Evolutionary conservation across 2,113 vertebrate genomes (phyloP).

Genomic region (Aplodontia rufa): DNA sequence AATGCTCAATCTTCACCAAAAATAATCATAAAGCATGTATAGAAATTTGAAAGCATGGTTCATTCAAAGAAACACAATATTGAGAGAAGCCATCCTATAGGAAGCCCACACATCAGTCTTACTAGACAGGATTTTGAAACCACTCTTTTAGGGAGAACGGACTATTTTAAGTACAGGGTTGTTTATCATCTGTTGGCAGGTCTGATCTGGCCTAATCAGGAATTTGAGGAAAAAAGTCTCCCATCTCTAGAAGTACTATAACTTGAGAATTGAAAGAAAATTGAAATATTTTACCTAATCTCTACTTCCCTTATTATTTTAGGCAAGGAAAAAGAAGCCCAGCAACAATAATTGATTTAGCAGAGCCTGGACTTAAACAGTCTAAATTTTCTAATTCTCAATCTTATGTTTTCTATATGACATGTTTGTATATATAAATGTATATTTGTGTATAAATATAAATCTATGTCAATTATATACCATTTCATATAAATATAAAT

Average conservation of each 20-base stretch:
- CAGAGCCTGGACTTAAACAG: not conserved
- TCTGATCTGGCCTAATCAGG: not conserved
- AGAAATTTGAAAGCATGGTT: not conserved
- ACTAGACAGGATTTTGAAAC: not conserved
- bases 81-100: not conserved
- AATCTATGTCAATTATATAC: no score
- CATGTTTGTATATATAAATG: no score
- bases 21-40: not conserved
- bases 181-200: conserved; percentile 32
- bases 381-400: not conserved
- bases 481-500: not conserved
- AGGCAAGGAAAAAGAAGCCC: not conserved
- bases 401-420: not conserved
- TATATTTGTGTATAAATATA: no score
- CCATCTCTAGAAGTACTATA: not conserved
- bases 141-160: not conserved
- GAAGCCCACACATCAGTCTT: not conserved
- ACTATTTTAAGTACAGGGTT: not conserved
- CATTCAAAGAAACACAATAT: not conserved
- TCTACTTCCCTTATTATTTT: not conserved
- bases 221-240: conserved; percentile 27
- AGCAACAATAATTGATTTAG: not conserved
- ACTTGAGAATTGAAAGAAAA: conserved; percentile 45
- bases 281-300: conserved; percentile 7
- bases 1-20: not conserved